Conservation (phyloP, 2,797 vertebrate species). For the Cryptoblepharus egeriae region DNA sequence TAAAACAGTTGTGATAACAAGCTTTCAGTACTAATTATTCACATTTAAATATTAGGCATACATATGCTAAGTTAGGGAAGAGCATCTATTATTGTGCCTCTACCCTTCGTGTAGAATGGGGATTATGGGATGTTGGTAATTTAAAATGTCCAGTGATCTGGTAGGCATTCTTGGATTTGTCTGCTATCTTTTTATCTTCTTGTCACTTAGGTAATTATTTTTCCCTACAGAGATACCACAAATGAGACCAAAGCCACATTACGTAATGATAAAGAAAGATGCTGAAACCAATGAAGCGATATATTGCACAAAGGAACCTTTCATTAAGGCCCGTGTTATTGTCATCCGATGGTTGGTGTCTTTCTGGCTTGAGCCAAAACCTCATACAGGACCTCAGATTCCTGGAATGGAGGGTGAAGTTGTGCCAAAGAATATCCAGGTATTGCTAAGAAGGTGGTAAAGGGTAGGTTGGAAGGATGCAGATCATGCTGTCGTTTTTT, state of each 20-base stretch:
- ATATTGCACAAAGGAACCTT: slow-evolving; percentile 97
- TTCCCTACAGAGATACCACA: slow-evolving; percentile 89
- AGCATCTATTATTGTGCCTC: neutral
- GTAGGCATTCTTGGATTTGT: slow-evolving; percentile 17
- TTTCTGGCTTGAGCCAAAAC: slow-evolving; percentile 97
- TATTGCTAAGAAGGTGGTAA: slow-evolving; percentile 64
- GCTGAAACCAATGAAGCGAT: slow-evolving; percentile 89
- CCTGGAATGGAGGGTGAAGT: slow-evolving; percentile 96
- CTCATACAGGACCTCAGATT: slow-evolving; percentile 89
- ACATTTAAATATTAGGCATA: neutral
- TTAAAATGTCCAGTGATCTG: neutral
- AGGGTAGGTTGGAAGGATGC: neutral
- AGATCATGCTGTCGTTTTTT: neutral
- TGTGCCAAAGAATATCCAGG: slow-evolving; percentile 99
- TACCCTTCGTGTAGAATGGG: neutral
- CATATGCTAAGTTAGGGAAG: neutral
- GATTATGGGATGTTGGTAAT: neutral
- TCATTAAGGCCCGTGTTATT: slow-evolving; percentile 95
- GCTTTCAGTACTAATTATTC: neutral
- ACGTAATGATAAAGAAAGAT: slow-evolving; percentile 91
- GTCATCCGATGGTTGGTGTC: slow-evolving; percentile 98
- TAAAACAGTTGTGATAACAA: neutral
- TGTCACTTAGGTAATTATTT: neutral
- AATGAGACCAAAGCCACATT: slow-evolving; percentile 94
- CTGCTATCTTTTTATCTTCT: slow-evolving; percentile 18